phyloP scores from a whole-genome alignment of 2,113 vertebrate species.

The Dasyurus viverrinus region DNA sequence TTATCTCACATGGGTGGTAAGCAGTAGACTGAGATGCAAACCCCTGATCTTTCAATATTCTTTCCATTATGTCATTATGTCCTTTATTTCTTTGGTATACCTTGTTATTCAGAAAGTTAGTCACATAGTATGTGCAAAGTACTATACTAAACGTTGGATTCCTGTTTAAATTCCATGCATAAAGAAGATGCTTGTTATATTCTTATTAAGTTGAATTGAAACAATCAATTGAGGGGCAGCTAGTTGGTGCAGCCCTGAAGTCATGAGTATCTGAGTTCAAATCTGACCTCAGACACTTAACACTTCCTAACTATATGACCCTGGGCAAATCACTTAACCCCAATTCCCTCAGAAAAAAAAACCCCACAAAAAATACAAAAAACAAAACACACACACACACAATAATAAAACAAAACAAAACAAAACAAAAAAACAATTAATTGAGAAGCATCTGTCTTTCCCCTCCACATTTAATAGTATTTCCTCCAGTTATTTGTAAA shows the following conservation, averaged over 20 bases:
- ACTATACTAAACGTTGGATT: too few relatives aligned
- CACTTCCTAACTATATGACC: too few relatives aligned
- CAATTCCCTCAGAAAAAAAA: too few relatives aligned
- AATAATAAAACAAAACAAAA: too few relatives aligned
- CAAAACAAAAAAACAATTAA: not conserved
- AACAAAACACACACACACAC: too few relatives aligned
- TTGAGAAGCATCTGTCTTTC: not conserved
- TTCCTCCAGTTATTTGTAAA: too few relatives aligned
- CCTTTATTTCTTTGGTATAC: not conserved
- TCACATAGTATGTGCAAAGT: not conserved
- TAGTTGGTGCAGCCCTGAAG: too few relatives aligned
- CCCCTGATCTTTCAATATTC: not conserved
- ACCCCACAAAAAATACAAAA: too few relatives aligned
- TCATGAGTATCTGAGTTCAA: too few relatives aligned
- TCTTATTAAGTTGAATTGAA: constrained; percentile 1
- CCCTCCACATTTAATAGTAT: too few relatives aligned
- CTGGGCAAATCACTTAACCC: too few relatives aligned
- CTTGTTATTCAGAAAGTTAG: not conserved
- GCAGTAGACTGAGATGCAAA: not conserved
- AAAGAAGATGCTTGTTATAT: not conserved
- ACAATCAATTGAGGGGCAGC: not conserved
- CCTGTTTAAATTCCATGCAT: not conserved
- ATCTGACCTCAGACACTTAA: too few relatives aligned
- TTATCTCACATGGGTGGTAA: not conserved
- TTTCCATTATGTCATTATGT: not conserved